Evolutionary conservation across 2,113 vertebrate genomes (phyloP).

Genomic region (Pluvialis apricaria): DNA sequence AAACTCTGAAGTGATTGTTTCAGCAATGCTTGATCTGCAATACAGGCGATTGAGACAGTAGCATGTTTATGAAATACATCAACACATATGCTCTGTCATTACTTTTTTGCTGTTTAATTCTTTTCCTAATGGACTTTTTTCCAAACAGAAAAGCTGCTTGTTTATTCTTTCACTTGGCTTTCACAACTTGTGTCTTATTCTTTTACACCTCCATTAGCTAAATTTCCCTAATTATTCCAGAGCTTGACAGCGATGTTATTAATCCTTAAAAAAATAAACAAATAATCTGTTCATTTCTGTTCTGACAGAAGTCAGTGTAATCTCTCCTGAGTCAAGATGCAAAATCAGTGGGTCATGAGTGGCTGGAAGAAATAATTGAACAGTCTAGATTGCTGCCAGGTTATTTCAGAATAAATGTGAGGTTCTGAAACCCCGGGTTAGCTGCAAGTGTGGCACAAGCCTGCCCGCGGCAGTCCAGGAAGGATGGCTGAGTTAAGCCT

Average conservation of each 20-base stretch:
- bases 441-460: neutral
- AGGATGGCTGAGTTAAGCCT: neutral
- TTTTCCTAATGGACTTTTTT: neutral
- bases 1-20: neutral
- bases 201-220: neutral
- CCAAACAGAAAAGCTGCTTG: neutral
- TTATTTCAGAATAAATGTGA: neutral
- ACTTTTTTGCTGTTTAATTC: neutral
- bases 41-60: neutral
- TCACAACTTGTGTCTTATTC: neutral
- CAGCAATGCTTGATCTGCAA: neutral
- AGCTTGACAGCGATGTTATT: neutral
- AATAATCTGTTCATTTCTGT: neutral
- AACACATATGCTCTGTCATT: neutral
- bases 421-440: neutral
- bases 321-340: neutral
- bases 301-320: neutral
- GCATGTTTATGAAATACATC: neutral
- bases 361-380: neutral
- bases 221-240: neutral
- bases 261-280: neutral
- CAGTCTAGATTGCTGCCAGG: neutral
- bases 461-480: neutral
- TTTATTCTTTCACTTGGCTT: neutral
- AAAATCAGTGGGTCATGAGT: neutral